These are phyloP conservation scores for Neosalanx taihuensis DNA, from an alignment of 2,797 vertebrate genomes.

Conservation along the genomic window DNA sequence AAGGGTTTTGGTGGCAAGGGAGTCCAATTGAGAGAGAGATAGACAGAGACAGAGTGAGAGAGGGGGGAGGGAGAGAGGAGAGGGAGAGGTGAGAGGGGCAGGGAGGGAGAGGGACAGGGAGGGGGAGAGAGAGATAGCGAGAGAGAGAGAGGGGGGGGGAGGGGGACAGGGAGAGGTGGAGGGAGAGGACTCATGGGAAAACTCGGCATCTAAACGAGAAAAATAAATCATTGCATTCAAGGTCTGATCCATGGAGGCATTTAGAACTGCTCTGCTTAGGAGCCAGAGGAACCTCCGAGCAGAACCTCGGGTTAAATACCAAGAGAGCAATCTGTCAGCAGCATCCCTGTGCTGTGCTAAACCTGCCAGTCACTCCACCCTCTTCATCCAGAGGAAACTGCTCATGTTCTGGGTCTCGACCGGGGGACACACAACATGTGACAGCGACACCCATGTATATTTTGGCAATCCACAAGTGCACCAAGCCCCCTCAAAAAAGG, in stretches of 20 bases:
- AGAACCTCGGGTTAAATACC: not conserved
- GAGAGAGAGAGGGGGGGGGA: too few species aligned
- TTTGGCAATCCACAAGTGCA: too few species aligned
- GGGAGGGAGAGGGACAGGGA: too few species aligned
- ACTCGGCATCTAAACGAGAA: constrained; percentile 1
- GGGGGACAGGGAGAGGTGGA: too few species aligned
- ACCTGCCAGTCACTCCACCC: not conserved
- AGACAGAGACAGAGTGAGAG: not conserved
- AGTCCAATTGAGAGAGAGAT: not conserved
- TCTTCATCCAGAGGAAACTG: too few species aligned
- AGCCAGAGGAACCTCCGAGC: not conserved
- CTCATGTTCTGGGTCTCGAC: too few species aligned
- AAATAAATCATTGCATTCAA: constrained; percentile 13
- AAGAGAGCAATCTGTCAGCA: constrained; percentile 6
- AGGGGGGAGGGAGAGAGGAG: too few species aligned
- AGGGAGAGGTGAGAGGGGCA: too few species aligned
- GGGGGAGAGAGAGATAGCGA: too few species aligned
- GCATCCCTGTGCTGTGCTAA: constrained; percentile 1
- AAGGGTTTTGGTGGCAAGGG: constrained; percentile 3
- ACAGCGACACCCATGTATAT: too few species aligned
- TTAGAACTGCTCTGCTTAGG: constrained; percentile 8
- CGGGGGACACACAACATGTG: too few species aligned
- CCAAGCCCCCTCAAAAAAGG: too few species aligned
- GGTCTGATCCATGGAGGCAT: constrained; percentile 8
- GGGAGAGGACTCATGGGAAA: not conserved